A percentile compares a stretch with the other conserved stretches of the same genome.
Evolutionary conservation across 2,797 vertebrate species (phyloP).

Genomic region (Acanthurus leucopareius): DNA sequence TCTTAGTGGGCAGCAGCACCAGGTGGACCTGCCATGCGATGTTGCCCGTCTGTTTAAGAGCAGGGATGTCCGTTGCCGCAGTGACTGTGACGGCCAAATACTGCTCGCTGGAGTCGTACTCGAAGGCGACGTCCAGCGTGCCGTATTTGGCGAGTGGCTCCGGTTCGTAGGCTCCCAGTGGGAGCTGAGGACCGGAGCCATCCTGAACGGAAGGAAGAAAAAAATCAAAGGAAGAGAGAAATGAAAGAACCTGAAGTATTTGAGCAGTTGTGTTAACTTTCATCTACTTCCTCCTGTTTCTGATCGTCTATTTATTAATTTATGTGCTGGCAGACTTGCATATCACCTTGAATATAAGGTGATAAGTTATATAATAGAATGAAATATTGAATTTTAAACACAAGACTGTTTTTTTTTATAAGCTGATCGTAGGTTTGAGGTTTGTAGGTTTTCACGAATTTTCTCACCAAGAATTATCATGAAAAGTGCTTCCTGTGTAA

Average conservation of each 20-base stretch:
- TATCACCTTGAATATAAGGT: background rate
- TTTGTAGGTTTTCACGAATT: background rate
- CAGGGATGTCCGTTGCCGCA: constrained; percentile 96
- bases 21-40: constrained; percentile 98
- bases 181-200: constrained; percentile 91
- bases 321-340: background rate
- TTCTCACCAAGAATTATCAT: background rate
- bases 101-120: constrained; percentile 96
- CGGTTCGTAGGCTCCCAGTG: constrained; percentile 91
- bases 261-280: background rate
- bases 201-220: constrained; percentile 71
- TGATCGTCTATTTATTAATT: background rate
- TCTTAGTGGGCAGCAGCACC: constrained; percentile 97
- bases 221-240: background rate
- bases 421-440: background rate
- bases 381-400: background rate
- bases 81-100: constrained; percentile 96
- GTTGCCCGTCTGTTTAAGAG: constrained; percentile 94
- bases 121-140: constrained; percentile 97
- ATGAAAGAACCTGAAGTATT: background rate
- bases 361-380: background rate
- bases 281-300: background rate
- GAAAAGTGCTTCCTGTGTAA: too few relatives aligned
- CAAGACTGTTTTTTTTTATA: background rate
- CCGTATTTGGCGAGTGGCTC: constrained; percentile 96